Conservation (phyloP, 2,797 vertebrate species). For the Cossypha dichroa region DNA sequence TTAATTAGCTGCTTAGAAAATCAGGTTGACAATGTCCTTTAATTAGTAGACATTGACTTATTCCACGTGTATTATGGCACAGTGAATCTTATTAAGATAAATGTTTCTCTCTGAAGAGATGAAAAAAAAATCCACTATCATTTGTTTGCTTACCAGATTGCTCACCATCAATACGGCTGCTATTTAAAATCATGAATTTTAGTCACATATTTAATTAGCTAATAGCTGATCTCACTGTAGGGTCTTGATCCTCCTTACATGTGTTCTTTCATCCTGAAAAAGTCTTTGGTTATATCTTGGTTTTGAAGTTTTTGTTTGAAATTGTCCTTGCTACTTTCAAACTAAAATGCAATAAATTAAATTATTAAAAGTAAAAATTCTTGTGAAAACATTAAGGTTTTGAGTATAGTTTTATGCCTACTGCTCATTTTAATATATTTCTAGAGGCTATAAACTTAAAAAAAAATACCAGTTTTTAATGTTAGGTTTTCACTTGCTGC, state of each 20-base stretch:
- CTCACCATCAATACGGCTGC: conserved; percentile 47
- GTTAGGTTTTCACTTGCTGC: neutral
- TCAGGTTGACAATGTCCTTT: conserved; percentile 60
- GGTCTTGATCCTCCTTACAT: conserved; percentile 54
- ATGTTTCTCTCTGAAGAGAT: conserved; percentile 63
- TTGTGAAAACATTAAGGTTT: conserved; percentile 33
- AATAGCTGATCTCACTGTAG: conserved; percentile 65
- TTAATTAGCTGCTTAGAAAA: conserved; percentile 65
- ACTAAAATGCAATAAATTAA: conserved; percentile 45
- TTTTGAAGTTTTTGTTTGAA: conserved; percentile 63
- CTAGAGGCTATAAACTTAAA: neutral
- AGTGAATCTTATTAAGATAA: conserved; percentile 68
- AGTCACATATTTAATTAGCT: conserved; percentile 72
- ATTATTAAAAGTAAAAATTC: conserved; percentile 50
- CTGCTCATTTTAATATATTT: neutral
- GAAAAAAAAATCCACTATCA: conserved; percentile 36
- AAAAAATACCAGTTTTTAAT: neutral
- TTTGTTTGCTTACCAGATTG: conserved; percentile 63
- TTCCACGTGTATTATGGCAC: conserved; percentile 26
- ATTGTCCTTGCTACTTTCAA: conserved; percentile 55
- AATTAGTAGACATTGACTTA: conserved; percentile 66
- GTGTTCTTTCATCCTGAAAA: conserved; percentile 58
- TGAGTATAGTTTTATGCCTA: neutral
- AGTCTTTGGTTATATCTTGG: conserved; percentile 48
- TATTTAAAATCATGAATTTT: conserved; percentile 69